Conservation (phyloP, 2,888 invertebrate genomes). For the Drosophila peninsularis region DNA sequence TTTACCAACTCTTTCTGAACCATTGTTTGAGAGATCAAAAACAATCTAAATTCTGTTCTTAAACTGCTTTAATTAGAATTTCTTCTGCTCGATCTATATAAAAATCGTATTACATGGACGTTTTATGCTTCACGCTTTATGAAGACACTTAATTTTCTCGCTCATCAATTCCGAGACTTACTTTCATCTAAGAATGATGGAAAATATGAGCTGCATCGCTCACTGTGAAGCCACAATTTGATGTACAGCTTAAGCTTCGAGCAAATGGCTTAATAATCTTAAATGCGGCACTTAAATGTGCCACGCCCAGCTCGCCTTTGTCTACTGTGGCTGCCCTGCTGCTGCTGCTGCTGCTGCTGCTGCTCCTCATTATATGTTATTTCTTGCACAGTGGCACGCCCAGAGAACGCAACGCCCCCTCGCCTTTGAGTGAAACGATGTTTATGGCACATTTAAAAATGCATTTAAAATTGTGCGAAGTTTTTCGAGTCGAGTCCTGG, state of each 20-base stretch:
- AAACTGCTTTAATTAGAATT: background rate
- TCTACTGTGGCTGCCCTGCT: background rate
- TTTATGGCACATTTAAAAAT: conserved; percentile 72
- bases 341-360: background rate
- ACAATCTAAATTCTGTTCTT: background rate
- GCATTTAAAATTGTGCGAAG: conserved; percentile 70
- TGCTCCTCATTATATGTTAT: conserved; percentile 21
- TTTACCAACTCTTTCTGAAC: background rate
- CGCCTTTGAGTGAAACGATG: conserved; percentile 37
- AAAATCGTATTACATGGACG: background rate
- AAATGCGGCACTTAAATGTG: conserved; percentile 39
- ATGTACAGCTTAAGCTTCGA: background rate
- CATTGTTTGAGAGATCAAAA: background rate
- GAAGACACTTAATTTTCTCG: background rate
- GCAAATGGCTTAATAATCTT: conserved; percentile 50
- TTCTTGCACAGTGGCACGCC: conserved; percentile 25
- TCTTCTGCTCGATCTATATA: background rate
- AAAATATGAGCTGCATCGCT: conserved; percentile 19
- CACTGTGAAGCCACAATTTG: conserved; percentile 17
- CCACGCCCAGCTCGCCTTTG: conserved; percentile 29
- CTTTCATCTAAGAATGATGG: background rate
- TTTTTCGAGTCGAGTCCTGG: conserved; percentile 38
- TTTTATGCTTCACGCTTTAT: background rate
- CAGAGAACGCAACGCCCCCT: conserved; percentile 14
- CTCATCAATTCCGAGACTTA: conserved; percentile 2